Conservation (phyloP, 2,888 invertebrate genomes). For the Cantharis flavilabris region DNA sequence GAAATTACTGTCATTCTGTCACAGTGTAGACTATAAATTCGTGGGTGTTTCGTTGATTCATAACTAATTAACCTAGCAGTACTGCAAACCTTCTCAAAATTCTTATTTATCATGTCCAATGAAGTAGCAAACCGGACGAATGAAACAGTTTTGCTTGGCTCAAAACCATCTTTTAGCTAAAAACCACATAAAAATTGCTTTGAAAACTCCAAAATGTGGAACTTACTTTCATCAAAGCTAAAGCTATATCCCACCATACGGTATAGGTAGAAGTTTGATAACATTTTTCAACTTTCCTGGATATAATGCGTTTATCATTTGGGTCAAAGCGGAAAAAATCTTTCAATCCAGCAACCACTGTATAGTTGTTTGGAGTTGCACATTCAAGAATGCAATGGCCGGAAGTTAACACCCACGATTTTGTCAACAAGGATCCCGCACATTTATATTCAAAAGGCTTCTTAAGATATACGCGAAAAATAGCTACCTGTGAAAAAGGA, state of each 20-base stretch:
- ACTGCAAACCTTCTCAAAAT: not conserved
- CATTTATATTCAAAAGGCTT: accelerated
- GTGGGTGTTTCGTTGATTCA: accelerated
- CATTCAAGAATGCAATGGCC: not conserved
- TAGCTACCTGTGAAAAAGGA: not conserved
- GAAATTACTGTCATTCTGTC: not conserved
- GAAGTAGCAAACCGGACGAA: not conserved
- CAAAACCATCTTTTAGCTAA: not conserved
- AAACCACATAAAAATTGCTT: not conserved
- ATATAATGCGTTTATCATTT: not conserved
- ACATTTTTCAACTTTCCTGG: not conserved
- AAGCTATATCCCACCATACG: not conserved
- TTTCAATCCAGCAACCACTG: not conserved
- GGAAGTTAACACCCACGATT: not conserved
- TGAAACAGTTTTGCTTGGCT: not conserved
- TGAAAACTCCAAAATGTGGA: not conserved
- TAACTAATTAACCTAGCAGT: not conserved
- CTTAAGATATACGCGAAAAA: accelerated
- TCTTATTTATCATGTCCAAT: not conserved
- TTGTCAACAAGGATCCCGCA: not conserved
- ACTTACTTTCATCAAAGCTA: not conserved
- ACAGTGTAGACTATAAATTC: accelerated
- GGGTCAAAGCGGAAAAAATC: not conserved
- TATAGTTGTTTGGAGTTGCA: not conserved
- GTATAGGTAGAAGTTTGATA: not conserved